Evolutionary conservation across 2,797 vertebrate genomes (phyloP), one percentile per base, ranked within the genome.

Genomic region (Gephyroberyx darwinii): DNA sequence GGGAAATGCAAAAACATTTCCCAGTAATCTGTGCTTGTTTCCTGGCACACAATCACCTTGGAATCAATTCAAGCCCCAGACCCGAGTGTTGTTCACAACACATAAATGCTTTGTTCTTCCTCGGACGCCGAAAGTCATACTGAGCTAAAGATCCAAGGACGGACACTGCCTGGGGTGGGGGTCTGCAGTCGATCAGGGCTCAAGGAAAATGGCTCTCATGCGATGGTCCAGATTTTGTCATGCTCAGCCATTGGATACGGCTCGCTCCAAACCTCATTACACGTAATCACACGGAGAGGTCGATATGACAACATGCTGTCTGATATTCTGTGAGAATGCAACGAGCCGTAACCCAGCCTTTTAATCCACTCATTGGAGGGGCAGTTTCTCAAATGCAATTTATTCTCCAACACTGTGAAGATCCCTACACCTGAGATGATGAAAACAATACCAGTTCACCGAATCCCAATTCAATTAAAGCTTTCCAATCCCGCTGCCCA

Each of bases 81-180:
- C 65, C 16, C 1, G 19, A 26, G 20, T 65, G 65, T 69, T 82
- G 57, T 83, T 81, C 79, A 78, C 74, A 64, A 62, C 53, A 57
- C 20, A 30, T 83, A 81, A 86, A 81, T 81, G 58, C 73, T 77
- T 74, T 75, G 77, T 84, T 84, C 30, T 7, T 73, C 77, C 22
- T 3, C 63, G 60, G 65, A 77, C 43, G 74, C 50, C 33, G 35
- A 80, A 37, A 12, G n/a, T 43, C 2, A 20, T 82, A 77, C 82
- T 62, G 75, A 85, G 79, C 43, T 65, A 55, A 86, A 78, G 58
- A 81, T 85, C 62, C 57, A 45, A 76, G 63, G 65, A 72, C 62
- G 67, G 61, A 71, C n/a, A 50, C 68, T 14, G 39, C 73, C 60
- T 17, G 3, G 50, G 22, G n/a, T 14, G 41, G 65, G 59, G 20